A percentile compares a stretch with the other conserved stretches of the same genome.
These are phyloP conservation scores for Martes martes DNA, from an alignment of 2,113 vertebrate genomes.

Conservation along the genomic window DNA sequence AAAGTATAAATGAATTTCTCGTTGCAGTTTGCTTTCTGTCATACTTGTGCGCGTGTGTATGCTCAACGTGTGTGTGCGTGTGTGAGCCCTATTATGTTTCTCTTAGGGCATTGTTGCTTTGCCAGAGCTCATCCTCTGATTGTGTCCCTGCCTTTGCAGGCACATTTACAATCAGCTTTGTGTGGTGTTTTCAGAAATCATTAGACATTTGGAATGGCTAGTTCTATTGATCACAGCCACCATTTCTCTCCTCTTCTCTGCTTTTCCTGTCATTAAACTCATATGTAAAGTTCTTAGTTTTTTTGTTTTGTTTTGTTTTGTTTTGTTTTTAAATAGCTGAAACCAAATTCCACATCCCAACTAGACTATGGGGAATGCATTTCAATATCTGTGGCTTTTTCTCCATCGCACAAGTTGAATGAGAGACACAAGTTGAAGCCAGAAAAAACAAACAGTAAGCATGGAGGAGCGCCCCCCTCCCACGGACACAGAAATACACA, in stretches of 20 bases:
- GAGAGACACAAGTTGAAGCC: background rate
- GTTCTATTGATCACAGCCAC: constrained; percentile 21
- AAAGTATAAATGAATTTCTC: constrained; percentile 41
- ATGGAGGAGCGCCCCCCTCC: rapidly evolving
- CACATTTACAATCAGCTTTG: constrained; percentile 25
- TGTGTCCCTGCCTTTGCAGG: background rate
- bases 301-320: background rate
- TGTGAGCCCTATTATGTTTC: background rate
- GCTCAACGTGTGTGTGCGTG: background rate
- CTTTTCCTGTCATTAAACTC: background rate
- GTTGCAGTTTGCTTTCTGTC: background rate
- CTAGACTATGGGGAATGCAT: background rate
- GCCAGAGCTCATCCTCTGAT: background rate
- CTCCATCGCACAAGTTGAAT: background rate
- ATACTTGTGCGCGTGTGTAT: too few species aligned
- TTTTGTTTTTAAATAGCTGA: background rate
- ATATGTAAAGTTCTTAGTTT: background rate
- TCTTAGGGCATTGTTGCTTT: background rate
- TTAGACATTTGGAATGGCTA: constrained; percentile 18
- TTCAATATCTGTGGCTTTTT: background rate
- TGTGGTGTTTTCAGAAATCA: constrained; percentile 45
- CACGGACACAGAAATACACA: too few species aligned
- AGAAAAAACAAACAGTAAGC: background rate
- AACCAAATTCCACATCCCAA: background rate
- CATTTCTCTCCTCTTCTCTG: background rate